These are phyloP conservation scores for Nymphicus hollandicus DNA, from an alignment of 2,113 vertebrate genomes.

Conservation along the genomic window DNA sequence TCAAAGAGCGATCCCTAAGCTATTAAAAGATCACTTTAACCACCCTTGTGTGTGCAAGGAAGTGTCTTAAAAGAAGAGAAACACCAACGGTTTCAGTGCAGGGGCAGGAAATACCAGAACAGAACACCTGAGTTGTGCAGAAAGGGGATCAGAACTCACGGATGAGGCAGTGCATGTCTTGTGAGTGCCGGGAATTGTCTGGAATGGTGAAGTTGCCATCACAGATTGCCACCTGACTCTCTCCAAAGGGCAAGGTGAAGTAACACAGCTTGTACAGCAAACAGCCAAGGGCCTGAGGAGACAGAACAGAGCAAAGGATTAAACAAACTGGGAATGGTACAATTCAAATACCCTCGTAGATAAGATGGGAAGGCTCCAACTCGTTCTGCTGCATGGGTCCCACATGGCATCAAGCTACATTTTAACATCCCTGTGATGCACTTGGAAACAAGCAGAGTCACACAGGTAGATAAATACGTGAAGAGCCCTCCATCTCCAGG, in stretches of 20 bases:
- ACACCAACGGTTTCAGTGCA: accelerated
- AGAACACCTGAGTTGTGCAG: accelerated
- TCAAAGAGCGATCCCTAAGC: not conserved
- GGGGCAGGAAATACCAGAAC: not conserved
- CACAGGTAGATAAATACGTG: accelerated
- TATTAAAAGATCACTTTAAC: not conserved
- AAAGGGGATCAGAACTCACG: conserved; percentile 76
- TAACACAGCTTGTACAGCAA: conserved; percentile 96
- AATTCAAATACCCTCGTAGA: accelerated
- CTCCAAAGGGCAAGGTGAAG: conserved; percentile 97
- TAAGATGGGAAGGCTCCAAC: not conserved
- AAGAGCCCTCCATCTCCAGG: not conserved
- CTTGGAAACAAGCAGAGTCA: not conserved
- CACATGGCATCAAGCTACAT: accelerated
- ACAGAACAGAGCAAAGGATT: not conserved
- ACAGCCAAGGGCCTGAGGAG: conserved; percentile 89
- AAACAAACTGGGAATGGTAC: not conserved
- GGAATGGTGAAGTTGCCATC: conserved; percentile 98
- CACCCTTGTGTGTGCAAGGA: not conserved
- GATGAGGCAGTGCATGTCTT: conserved; percentile 98
- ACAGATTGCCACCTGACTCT: conserved; percentile 98
- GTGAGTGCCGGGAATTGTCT: conserved; percentile 93
- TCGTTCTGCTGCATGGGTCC: not conserved
- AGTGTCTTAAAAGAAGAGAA: not conserved
- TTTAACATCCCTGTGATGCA: not conserved